phyloP scores from a whole-genome alignment of 2,888 invertebrate genomes.

The Desoria tigrina region DNA sequence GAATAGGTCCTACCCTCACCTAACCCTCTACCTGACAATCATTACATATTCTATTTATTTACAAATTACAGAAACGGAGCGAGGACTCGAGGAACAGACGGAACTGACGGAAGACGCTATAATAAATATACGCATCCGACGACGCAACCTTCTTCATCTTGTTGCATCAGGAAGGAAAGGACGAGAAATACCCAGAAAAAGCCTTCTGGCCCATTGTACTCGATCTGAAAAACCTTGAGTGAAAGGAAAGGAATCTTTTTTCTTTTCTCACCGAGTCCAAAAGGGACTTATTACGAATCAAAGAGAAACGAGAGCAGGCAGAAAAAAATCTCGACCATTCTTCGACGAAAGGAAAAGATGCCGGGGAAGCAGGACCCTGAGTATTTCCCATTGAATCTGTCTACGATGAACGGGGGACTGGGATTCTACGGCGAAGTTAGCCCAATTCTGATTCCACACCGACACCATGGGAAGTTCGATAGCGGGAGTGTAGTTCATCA shows the following conservation, averaged over 20 bases:
- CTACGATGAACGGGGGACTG: slow-evolving; percentile 40
- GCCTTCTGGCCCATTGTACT: slow-evolving; percentile 15
- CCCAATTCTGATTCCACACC: slow-evolving; percentile 31
- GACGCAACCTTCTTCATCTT: slow-evolving; percentile 13
- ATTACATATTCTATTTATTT: slow-evolving; percentile 14
- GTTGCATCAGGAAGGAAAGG: slow-evolving; percentile 13
- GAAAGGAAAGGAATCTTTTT: slow-evolving; percentile 18
- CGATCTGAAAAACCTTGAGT: not conserved
- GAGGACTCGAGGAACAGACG: not conserved
- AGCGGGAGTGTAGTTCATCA: slow-evolving; percentile 30
- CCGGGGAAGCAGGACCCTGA: slow-evolving; percentile 52
- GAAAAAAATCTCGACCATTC: slow-evolving; percentile 7
- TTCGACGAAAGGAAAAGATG: slow-evolving; percentile 31
- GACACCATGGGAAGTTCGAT: slow-evolving; percentile 43
- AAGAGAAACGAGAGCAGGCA: slow-evolving; percentile 13
- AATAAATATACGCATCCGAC: not conserved
- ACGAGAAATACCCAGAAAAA: not conserved
- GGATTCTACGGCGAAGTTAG: slow-evolving; percentile 42
- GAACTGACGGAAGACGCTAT: slow-evolving; percentile 22
- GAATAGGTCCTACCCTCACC: slow-evolving; percentile 4
- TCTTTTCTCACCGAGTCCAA: slow-evolving; percentile 11
- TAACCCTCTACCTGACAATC: slow-evolving; percentile 6
- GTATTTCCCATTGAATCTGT: slow-evolving; percentile 51
- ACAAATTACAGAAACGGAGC: slow-evolving; percentile 20
- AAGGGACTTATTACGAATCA: slow-evolving; percentile 14